These are phyloP conservation scores for Drosophila nigritarsus DNA, from an alignment of 2,888 invertebrate genomes.

Conservation along the genomic window DNA sequence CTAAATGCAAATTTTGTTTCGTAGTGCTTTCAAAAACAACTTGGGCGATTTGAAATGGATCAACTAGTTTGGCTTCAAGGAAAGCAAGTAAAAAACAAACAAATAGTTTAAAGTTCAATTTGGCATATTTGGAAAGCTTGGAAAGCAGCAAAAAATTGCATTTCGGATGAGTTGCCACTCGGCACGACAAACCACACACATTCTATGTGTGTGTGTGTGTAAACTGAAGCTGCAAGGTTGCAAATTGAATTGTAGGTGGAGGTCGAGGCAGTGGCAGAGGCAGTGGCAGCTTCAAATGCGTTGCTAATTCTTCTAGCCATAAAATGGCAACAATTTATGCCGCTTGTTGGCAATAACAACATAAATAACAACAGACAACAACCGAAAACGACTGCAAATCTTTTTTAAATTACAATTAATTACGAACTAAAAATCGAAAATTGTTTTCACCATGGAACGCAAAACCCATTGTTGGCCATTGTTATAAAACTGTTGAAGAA, in stretches of 20 bases:
- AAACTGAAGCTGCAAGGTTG: slow-evolving; percentile 58
- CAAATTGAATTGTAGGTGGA: slow-evolving; percentile 73
- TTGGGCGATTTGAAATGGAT: slow-evolving; percentile 3
- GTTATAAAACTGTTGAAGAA: slow-evolving; percentile 50
- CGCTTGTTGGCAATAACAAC: slow-evolving; percentile 20
- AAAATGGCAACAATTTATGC: slow-evolving; percentile 61
- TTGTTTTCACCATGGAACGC: slow-evolving; percentile 54
- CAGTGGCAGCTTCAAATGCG: slow-evolving; percentile 42
- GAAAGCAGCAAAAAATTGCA: slow-evolving; percentile 45
- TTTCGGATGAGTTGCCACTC: slow-evolving; percentile 14
- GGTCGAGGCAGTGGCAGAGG: slow-evolving; percentile 48
- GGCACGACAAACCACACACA: slow-evolving; percentile 22
- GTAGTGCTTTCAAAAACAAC: neutral
- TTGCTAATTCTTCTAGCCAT: slow-evolving; percentile 62
- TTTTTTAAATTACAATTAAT: slow-evolving; percentile 69
- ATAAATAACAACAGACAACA: neutral
- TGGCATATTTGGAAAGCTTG: slow-evolving; percentile 55
- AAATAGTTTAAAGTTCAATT: slow-evolving; percentile 56
- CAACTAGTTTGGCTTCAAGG: slow-evolving; percentile 24
- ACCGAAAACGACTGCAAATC: slow-evolving; percentile 29
- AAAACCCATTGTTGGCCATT: slow-evolving; percentile 16
- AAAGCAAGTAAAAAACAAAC: slow-evolving; percentile 17
- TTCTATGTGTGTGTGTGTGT: slow-evolving; percentile 17
- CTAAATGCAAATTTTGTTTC: slow-evolving; percentile 10
- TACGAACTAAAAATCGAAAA: slow-evolving; percentile 59